These are phyloP conservation scores for Pemphredon lugubris DNA, from an alignment of 2,888 invertebrate species.

Conservation along the genomic window DNA sequence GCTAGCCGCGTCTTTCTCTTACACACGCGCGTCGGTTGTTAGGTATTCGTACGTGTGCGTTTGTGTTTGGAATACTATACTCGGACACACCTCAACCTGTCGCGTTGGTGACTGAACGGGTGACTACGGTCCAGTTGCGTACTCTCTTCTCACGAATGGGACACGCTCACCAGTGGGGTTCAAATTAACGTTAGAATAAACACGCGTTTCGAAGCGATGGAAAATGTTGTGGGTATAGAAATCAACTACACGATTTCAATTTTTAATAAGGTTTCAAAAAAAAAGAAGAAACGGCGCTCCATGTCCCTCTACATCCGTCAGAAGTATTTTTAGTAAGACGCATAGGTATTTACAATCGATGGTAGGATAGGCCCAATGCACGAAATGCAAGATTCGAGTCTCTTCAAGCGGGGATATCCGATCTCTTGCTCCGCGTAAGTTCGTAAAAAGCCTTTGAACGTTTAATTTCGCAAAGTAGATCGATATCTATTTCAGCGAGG, in stretches of 20 bases:
- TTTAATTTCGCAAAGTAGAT: not conserved
- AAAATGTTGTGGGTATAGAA: not conserved
- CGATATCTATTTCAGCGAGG: conserved; percentile 11
- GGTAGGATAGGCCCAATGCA: too few relatives aligned
- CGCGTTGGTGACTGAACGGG: conserved; percentile 71
- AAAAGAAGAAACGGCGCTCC: too few relatives aligned
- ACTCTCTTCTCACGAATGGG: conserved; percentile 51
- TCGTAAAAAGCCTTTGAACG: too few relatives aligned
- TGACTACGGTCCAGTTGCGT: conserved; percentile 59
- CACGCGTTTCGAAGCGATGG: conserved; percentile 8
- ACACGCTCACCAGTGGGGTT: conserved; percentile 27
- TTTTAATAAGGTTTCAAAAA: too few relatives aligned
- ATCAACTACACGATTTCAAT: not conserved
- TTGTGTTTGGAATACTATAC: conserved; percentile 48
- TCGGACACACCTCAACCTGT: conserved; percentile 73
- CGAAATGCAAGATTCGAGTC: too few relatives aligned
- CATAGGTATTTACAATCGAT: too few relatives aligned
- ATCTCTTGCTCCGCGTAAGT: too few relatives aligned
- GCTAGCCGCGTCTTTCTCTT: conserved; percentile 73
- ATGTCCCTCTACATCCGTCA: too few relatives aligned
- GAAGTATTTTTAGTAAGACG: too few relatives aligned
- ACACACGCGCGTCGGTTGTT: conserved; percentile 33
- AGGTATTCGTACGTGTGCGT: conserved; percentile 23
- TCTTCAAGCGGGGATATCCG: too few relatives aligned
- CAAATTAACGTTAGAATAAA: conserved; percentile 32